Evolutionary conservation across 2,888 invertebrate species (phyloP).

Genomic region (Drosophila infuscata): DNA sequence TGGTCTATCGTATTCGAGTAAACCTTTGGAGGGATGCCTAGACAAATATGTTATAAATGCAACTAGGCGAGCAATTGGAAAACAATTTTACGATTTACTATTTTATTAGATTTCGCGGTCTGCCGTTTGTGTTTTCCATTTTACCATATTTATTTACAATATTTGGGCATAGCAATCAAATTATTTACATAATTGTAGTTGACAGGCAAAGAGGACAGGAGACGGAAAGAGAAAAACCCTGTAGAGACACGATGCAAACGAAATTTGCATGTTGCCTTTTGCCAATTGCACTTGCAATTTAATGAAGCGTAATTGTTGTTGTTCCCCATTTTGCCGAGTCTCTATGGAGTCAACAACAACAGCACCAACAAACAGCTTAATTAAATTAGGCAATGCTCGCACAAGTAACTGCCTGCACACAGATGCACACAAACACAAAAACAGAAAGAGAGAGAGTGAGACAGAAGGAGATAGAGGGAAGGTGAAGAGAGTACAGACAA

Average conservation of each 20-base stretch:
- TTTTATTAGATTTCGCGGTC: conserved; percentile 73
- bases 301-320: conserved; percentile 78
- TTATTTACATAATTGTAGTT: conserved; percentile 76
- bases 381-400: conserved; percentile 66
- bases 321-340: conserved; percentile 44
- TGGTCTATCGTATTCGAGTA: background rate
- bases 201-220: conserved; percentile 3
- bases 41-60: background rate
- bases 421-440: background rate
- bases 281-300: conserved; percentile 72
- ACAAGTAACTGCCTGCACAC: conserved; percentile 27
- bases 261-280: conserved; percentile 63
- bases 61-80: conserved; percentile 40
- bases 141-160: conserved; percentile 66
- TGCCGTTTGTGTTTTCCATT: conserved; percentile 50
- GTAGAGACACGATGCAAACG: conserved; percentile 37
- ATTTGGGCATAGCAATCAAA: conserved; percentile 68
- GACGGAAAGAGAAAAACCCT: background rate
- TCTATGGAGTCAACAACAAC: conserved; percentile 38
- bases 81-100: conserved; percentile 64
- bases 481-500: conserved; percentile 3
- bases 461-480: background rate
- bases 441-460: background rate
- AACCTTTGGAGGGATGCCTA: background rate
- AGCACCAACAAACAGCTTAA: conserved; percentile 44